phyloP scores from a whole-genome alignment of 1,140 invertebrate species.

The Drosophila tani region DNA sequence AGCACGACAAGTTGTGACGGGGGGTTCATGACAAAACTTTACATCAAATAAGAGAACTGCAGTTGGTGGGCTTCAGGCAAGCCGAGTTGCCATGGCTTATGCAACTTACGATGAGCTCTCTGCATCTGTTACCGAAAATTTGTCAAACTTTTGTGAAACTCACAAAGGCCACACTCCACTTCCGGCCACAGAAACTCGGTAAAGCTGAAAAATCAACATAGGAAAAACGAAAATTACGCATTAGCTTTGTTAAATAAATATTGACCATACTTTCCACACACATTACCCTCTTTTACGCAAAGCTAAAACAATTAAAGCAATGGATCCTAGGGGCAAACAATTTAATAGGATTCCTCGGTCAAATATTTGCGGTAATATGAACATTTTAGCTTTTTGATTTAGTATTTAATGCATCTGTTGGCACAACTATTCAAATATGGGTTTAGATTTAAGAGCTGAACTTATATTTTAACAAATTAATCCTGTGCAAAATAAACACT shows the following conservation, averaged over 20 bases:
- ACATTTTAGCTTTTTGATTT: too few relatives aligned
- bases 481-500: too few relatives aligned
- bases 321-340: too few relatives aligned
- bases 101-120: conserved; percentile 24
- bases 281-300: too few relatives aligned
- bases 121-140: conserved; percentile 32
- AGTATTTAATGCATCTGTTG: too few relatives aligned
- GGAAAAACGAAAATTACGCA: too few relatives aligned
- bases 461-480: too few relatives aligned
- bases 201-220: background rate
- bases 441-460: too few relatives aligned
- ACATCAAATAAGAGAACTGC: background rate
- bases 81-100: background rate
- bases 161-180: conserved; percentile 2
- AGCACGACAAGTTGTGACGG: background rate
- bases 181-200: conserved; percentile 2
- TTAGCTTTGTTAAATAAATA: background rate
- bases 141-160: conserved; percentile 23
- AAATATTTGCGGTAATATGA: too few relatives aligned
- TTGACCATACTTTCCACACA: background rate
- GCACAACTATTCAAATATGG: too few relatives aligned
- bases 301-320: too few relatives aligned
- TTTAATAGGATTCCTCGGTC: too few relatives aligned
- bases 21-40: conserved; percentile 7
- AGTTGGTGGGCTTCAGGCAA: background rate